A percentile compares a stretch with the other conserved stretches of the same genome.
Conservation (phyloP, 2,888 invertebrate genomes). For the Callosobruchus maculatus region DNA sequence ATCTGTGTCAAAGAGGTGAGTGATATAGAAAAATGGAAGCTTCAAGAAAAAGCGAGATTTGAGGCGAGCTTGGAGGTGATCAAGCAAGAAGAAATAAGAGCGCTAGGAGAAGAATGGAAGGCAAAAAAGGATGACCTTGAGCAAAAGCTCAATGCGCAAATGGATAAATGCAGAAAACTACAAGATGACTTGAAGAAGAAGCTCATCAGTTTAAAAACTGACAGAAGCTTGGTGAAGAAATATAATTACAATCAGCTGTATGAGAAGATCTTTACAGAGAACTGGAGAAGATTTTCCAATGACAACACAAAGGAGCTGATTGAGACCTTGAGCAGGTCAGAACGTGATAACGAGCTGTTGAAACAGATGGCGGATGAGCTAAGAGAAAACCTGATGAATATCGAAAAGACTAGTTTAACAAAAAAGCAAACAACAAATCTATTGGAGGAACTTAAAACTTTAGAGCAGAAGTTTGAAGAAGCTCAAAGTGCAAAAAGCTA, state of each 20-base stretch:
- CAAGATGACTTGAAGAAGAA: slow-evolving; percentile 60
- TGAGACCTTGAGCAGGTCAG: slow-evolving; percentile 38
- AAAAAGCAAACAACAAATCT: slow-evolving; percentile 65
- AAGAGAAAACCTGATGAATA: slow-evolving; percentile 43
- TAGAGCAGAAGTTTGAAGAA: slow-evolving; percentile 63
- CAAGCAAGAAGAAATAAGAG: slow-evolving; percentile 20
- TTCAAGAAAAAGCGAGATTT: slow-evolving; percentile 62
- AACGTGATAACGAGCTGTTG: slow-evolving; percentile 39
- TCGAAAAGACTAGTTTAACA: slow-evolving; percentile 58
- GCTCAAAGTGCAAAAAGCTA: slow-evolving; percentile 65
- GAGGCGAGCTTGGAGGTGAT: slow-evolving; percentile 53
- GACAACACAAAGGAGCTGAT: slow-evolving; percentile 37
- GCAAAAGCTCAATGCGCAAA: slow-evolving; percentile 52
- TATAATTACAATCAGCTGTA: slow-evolving; percentile 23
- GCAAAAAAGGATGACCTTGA: slow-evolving; percentile 55
- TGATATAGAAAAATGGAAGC: slow-evolving; percentile 73
- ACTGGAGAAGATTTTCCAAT: slow-evolving; percentile 36
- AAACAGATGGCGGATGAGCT: slow-evolving; percentile 39
- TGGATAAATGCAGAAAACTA: slow-evolving; percentile 60
- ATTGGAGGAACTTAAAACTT: slow-evolving; percentile 61
- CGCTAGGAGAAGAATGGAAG: slow-evolving; percentile 52
- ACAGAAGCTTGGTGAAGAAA: slow-evolving; percentile 26
- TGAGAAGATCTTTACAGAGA: slow-evolving; percentile 31
- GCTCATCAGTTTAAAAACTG: slow-evolving; percentile 32
- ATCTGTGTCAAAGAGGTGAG: slow-evolving; percentile 57